Evolutionary conservation across 1,140 invertebrate species (phyloP), one percentile per base, ranked within the genome.

Genomic region (Tachypleus tridentatus): DNA sequence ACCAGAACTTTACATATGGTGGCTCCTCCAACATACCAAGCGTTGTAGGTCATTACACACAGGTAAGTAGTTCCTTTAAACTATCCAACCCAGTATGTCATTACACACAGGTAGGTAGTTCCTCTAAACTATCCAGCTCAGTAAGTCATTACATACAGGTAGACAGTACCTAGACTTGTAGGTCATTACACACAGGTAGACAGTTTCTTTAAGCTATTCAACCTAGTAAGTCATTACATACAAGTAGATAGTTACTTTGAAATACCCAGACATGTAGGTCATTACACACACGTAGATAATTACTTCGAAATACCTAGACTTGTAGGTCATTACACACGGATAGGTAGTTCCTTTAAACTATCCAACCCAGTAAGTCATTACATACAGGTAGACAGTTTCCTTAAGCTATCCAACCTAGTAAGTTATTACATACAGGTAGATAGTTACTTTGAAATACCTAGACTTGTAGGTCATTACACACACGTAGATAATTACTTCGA

Each of bases 91-190:
- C 52, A 47, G 59, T 60, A 10, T 2, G n/a, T 60, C 9, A 10
- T 47, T 47, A 11, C 9, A 9, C 3, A 60, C 10, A 10, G 47
- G 49, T 3, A n/a, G 87, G 86, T 0, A 74, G 77, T 5, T 75
- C 57, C 6, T 4, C 58, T 56, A 76, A 77, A 62, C 84, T 84
- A 66, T 80, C 87, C 65, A 71, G 87, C 5, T 80, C 82, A 6
- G 80, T 89, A 8, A 88, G 88, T 0, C 88, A 91, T 76, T 91
- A 90, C 72, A 89, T 88, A 0, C 88, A 91, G 76, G 82, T 91
- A 29, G 29, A 29, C 29, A 29, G 29, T 29, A 29, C 29, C 29
- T 1, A 1, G 29, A 29, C 29, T 29, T 29, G 29, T 29, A 29
- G 29, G 29, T 29, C 29, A 29, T 29, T 29, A 29, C 29, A 29